Base-by-base conservation (phyloP, 2,113 vertebrate genomes). In the Lathamus discolor region DNA sequence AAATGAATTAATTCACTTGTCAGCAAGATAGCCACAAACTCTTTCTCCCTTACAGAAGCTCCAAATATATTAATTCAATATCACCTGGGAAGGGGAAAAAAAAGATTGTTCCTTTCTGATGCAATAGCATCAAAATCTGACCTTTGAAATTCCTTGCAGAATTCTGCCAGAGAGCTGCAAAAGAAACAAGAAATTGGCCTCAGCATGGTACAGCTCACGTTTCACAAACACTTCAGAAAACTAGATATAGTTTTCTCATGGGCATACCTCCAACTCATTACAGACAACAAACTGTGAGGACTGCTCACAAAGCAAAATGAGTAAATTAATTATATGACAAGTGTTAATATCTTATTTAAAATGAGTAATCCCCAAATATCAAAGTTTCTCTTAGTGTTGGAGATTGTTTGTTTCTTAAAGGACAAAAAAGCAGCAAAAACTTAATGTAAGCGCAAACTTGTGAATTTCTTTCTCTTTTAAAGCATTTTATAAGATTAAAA, bases 331-430 rank as follows among this genome's bases (percentile, higher is more conserved):
- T 86, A 83, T 72, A 78, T 90, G 67, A 70, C 82, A 92, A 94
- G 69, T 59, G 48, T 54, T 91, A 93, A 85, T 80, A 67, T 92
- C 88, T 95, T 91, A 81, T 79, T 96, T 94, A 43, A 76, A 91
- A 85, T 35, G 17, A 94, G 37, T 35, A 92, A 64, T 82, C 69
- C 55, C 66, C 31, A 79, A 93, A 68, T 83, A 93, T 43, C 72
- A 92, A 92, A 76, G 44, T 92, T 94, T 92, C 78, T 51, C 17
- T 73, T 7, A 9, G 51, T 80, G 29, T 37, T 72, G 57, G 44
- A 66, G 18, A 66, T 18, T 37, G 70, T 41, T 90, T 69, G 52
- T n/a, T 62, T 49, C 24, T 72, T 72, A 91, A 72, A 94, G 69
- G 23, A 88, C 14, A 59, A 61, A 93, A 49, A 22, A 18, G 13